phyloP scores from a whole-genome alignment of 2,113 vertebrate species.

The Orientallactaga bullata region DNA sequence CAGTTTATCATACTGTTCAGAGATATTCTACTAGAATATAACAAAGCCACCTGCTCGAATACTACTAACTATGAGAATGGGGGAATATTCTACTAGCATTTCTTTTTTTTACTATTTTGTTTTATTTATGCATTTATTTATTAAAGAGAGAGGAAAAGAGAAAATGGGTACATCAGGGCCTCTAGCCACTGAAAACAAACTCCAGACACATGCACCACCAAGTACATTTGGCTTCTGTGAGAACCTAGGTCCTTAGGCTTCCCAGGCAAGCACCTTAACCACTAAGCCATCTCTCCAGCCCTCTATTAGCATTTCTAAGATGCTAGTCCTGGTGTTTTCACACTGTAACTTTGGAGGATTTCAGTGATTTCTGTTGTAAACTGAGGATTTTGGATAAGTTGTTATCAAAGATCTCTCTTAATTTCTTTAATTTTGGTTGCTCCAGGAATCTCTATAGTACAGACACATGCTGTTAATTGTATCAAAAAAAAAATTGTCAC shows the following conservation, averaged over 20 bases:
- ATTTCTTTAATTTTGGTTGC: not conserved
- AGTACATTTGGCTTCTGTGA: not conserved
- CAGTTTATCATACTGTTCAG: conserved; percentile 23
- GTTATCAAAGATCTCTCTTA: not conserved
- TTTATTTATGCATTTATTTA: not conserved
- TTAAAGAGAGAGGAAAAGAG: not conserved
- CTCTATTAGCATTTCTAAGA: not conserved
- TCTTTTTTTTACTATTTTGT: not conserved
- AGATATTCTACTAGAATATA: conserved; percentile 31
- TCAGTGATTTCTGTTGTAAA: not conserved
- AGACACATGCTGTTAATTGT: not conserved
- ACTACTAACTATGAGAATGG: not conserved
- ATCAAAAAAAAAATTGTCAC: not conserved
- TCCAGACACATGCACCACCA: no score
- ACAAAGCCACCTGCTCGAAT: not conserved
- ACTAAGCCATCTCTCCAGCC: not conserved
- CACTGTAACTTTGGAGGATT: not conserved
- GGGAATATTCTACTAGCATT: not conserved
- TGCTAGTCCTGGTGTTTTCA: not conserved
- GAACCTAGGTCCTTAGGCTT: not conserved
- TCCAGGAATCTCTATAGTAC: not conserved
- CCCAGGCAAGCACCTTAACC: not conserved
- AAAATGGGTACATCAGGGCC: no score
- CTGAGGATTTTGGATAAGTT: not conserved
- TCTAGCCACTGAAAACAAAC: no score